phyloP scores from a whole-genome alignment of 2,113 vertebrate genomes.

The Ascaphus truei region DNA sequence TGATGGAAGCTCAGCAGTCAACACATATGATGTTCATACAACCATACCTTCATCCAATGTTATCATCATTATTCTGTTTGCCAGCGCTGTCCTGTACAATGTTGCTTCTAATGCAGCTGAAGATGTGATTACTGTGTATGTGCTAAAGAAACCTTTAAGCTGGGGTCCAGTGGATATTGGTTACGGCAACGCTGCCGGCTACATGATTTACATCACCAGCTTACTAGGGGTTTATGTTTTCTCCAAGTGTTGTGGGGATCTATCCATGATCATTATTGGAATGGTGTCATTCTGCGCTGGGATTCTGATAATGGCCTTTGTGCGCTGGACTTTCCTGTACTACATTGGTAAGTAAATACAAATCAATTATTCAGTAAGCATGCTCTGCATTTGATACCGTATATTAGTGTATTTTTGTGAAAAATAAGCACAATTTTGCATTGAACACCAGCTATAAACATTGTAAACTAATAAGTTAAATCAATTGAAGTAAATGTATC shows the following conservation, averaged over 20 bases:
- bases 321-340: slow-evolving; percentile 71
- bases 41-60: slow-evolving; percentile 16
- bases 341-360: slow-evolving; percentile 74
- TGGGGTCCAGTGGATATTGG: slow-evolving; percentile 82
- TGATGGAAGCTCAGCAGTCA: neutral
- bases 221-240: slow-evolving; percentile 82
- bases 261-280: slow-evolving; percentile 77
- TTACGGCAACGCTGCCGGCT: slow-evolving; percentile 81
- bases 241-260: slow-evolving; percentile 70
- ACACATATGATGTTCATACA: neutral
- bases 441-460: no score
- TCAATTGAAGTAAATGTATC: no score
- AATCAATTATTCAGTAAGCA: no score
- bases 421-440: no score
- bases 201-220: slow-evolving; percentile 80
- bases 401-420: no score
- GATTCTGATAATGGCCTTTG: slow-evolving; percentile 83
- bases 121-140: slow-evolving; percentile 71
- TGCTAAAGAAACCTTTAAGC: slow-evolving; percentile 76
- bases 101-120: slow-evolving; percentile 69
- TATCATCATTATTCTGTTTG: slow-evolving; percentile 55
- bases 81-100: slow-evolving; percentile 72
- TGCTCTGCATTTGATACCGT: no score
- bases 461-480: no score
- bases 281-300: slow-evolving; percentile 81